Conservation (phyloP, 2,113 vertebrate genomes). For the Myocastor coypus region DNA sequence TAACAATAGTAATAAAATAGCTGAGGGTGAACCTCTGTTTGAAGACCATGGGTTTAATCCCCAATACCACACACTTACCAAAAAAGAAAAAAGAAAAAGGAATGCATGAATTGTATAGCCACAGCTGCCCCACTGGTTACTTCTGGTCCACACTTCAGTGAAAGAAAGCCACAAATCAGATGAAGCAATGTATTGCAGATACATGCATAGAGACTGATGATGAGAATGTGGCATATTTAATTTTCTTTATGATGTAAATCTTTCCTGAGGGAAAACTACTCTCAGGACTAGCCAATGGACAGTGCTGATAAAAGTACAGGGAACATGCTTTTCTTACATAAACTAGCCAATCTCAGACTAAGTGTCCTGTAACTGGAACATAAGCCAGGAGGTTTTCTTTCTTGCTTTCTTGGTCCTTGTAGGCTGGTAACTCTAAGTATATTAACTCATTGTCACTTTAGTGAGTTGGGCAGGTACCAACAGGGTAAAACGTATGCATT, state of each 20-base stretch:
- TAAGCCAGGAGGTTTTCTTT: background rate
- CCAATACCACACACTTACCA: background rate
- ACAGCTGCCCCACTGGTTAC: background rate
- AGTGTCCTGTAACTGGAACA: background rate
- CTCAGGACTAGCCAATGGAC: background rate
- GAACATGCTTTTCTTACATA: background rate
- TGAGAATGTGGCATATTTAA: background rate
- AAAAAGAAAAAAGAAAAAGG: background rate
- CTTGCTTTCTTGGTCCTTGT: conserved; percentile 27
- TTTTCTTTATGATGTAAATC: background rate
- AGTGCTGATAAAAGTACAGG: background rate
- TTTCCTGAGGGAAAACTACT: background rate
- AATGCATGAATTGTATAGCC: background rate
- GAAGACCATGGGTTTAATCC: background rate
- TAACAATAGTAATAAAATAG: background rate
- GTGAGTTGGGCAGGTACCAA: background rate
- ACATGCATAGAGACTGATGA: background rate
- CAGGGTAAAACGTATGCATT: background rate
- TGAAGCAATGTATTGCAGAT: background rate
- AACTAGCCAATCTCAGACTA: background rate
- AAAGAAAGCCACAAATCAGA: background rate
- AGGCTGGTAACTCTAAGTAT: conserved; percentile 42
- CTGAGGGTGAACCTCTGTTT: background rate
- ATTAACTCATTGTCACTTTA: conserved; percentile 1
- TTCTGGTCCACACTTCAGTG: background rate